Evolutionary conservation across 2,888 invertebrate genomes (phyloP), one percentile per base, ranked within the genome.

Genomic region (Augochlorella aurata): DNA sequence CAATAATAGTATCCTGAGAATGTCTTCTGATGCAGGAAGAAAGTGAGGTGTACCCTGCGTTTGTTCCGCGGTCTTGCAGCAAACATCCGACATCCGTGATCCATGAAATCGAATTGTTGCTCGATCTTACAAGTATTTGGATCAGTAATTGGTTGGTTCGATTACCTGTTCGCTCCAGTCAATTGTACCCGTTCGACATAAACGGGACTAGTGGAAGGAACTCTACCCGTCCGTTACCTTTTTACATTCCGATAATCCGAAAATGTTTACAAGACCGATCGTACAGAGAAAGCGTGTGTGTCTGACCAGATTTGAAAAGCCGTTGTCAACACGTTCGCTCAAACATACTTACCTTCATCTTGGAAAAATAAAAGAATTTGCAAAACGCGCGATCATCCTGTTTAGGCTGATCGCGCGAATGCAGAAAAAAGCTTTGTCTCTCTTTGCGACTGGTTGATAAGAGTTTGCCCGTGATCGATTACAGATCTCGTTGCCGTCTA

Each of bases 291-390:
- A 85, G 84, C 81, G 75, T 76, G 52, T 66, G 87, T 83, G 87
- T 84, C 85, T 85, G 84, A 87, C 81, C 72, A 82, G 70, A 71
- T 82, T 75, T 66, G 58, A 78, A 58, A 58, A 83, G 65, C 71
- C 54, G 71, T 67, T 76, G 61, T 69, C n/a, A 44, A 29, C 45
- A 52, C 61, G 58, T 72, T 76, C 14, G 45, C 65, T 65, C 65
- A 44, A 68, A 66, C 68, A 47, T 70, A 88, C 88, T 88, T 88
- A 88, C 88, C 88, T 88, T 83, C 45, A 14, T 73, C 84, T 77
- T 70, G 77, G 65, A 44, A 79, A 88, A 83, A 88, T 58, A 82
- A 88, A 81, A 65, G 45, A 77, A 78, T 84, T 85, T 85, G 86
- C 78, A 86, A 87, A 85, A 87, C 86, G 82, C 85, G 82, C 77